These are phyloP conservation scores for Netelia inedita DNA, from an alignment of 2,888 invertebrate genomes.

Conservation along the genomic window DNA sequence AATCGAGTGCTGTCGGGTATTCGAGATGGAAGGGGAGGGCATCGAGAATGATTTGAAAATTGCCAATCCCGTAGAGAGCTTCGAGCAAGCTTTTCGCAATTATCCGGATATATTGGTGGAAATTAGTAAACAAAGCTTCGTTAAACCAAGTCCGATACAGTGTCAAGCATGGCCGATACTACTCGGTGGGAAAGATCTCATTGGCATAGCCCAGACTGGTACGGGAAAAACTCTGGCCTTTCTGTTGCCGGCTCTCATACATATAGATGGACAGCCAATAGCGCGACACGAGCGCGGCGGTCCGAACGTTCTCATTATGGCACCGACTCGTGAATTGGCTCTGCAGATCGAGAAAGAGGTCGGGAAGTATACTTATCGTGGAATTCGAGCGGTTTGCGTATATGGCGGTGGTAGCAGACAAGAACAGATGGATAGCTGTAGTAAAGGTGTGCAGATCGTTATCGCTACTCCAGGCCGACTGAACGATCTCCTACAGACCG, in stretches of 20 bases:
- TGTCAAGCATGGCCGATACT: slow-evolving; percentile 98
- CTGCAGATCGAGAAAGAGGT: slow-evolving; percentile 97
- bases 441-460: slow-evolving; percentile 95
- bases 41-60: slow-evolving; percentile 84
- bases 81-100: slow-evolving; percentile 89
- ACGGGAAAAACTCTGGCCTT: slow-evolving; percentile 98
- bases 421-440: slow-evolving; percentile 91
- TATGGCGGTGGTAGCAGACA: slow-evolving; percentile 96
- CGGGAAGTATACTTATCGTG: slow-evolving; percentile 94
- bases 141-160: slow-evolving; percentile 95
- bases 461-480: slow-evolving; percentile 98
- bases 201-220: slow-evolving; percentile 98
- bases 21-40: slow-evolving; percentile 86
- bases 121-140: slow-evolving; percentile 93
- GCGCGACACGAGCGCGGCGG: slow-evolving; percentile 91
- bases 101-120: slow-evolving; percentile 94
- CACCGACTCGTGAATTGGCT: slow-evolving; percentile 97
- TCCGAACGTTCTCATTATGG: slow-evolving; percentile 94
- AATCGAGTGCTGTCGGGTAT: slow-evolving; percentile 90
- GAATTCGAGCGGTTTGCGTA: slow-evolving; percentile 95
- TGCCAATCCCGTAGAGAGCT: slow-evolving; percentile 92
- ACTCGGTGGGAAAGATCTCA: slow-evolving; percentile 95
- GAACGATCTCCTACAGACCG: slow-evolving; percentile 93
- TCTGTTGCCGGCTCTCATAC: slow-evolving; percentile 95
- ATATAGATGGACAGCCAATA: slow-evolving; percentile 94